phyloP scores from a whole-genome alignment of 1,140 invertebrate genomes.

The Dysdera silvatica region DNA sequence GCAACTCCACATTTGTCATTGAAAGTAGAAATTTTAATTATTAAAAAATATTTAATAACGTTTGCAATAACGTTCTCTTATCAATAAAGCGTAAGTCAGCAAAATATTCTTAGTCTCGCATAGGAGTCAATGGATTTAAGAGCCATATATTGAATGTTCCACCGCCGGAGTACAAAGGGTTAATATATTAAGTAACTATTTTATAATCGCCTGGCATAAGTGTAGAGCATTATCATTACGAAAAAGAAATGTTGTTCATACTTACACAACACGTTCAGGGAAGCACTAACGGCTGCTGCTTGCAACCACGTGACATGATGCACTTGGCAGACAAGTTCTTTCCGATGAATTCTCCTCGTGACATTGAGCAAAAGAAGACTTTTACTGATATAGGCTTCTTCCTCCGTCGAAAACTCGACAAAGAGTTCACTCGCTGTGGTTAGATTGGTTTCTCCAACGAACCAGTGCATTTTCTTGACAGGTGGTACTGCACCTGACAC shows the following conservation, averaged over 20 bases:
- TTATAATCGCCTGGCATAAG: no score
- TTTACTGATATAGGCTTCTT: slow-evolving; percentile 51
- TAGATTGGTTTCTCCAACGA: slow-evolving; percentile 36
- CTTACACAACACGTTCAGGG: slow-evolving; percentile 74
- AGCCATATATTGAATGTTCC: no score
- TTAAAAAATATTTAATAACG: no score
- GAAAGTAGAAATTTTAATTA: no score
- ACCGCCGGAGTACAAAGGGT: slow-evolving; percentile 1
- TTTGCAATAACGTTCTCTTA: no score
- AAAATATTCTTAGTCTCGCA: no score
- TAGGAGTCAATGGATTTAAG: no score
- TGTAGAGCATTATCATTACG: neutral
- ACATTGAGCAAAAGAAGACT: slow-evolving; percentile 59
- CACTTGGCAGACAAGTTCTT: slow-evolving; percentile 62
- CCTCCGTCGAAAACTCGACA: slow-evolving; percentile 38
- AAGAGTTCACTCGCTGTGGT: slow-evolving; percentile 35
- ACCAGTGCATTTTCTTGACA: slow-evolving; percentile 49
- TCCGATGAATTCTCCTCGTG: slow-evolving; percentile 63
- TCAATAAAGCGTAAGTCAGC: no score
- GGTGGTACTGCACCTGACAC: slow-evolving; percentile 72
- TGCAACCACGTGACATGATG: slow-evolving; percentile 58
- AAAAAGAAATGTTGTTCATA: slow-evolving; percentile 41
- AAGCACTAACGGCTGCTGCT: slow-evolving; percentile 60
- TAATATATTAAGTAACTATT: no score
- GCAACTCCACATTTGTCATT: no score